Base-by-base conservation (phyloP, 2,797 vertebrate genomes). In the Diplodus sargus region DNA sequence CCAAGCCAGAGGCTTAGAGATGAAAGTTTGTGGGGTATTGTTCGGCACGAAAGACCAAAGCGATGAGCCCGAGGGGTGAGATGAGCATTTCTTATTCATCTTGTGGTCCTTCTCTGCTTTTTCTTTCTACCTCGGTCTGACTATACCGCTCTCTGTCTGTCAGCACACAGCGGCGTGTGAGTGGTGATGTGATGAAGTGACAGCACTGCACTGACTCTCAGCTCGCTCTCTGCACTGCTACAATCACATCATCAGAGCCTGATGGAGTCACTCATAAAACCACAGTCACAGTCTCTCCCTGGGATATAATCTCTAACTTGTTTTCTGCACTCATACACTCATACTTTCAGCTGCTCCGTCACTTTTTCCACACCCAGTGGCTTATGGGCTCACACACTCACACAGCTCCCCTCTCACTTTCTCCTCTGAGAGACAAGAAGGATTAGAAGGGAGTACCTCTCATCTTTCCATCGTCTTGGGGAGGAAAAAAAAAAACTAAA, bases 211-310 rank as follows among this genome's bases (percentile, higher is more conserved):
- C 43, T 71, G 39, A 67, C 67, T 81, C 58, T 59, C 43, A 11
- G n/a, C 67, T 78, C 71, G 52, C 75, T 42, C 30, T 34, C 45
- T 42, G 14, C 42, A 2, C 64, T n/a, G 39, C 48, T 45, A 25
- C 17, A 69, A 75, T 54, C 9, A n/a, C 58, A 62, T 78, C 57
- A 65, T 67, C 60, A 83, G 42, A 76, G 47, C 12, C 45, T 54
- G 64, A 87, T 43, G 25, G 53, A 84, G 65, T 78, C 22, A 73
- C 70, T 75, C 79, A 76, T 76, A 53, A 79, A 89, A 67, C 52
- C 74, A 25, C 42, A 65, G 57, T 54, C 71, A 22, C 60, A 43
- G 51, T 25, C 52, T 63, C 47, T 43, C 76, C 22, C 49, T 64
- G 18, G 63, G 59, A 76, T 7, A 76, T 59, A 81, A 67, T 60